Evolutionary conservation across 1,140 invertebrate species (phyloP), one percentile per base, ranked within the genome.

Genomic region (Formica exsecta): DNA sequence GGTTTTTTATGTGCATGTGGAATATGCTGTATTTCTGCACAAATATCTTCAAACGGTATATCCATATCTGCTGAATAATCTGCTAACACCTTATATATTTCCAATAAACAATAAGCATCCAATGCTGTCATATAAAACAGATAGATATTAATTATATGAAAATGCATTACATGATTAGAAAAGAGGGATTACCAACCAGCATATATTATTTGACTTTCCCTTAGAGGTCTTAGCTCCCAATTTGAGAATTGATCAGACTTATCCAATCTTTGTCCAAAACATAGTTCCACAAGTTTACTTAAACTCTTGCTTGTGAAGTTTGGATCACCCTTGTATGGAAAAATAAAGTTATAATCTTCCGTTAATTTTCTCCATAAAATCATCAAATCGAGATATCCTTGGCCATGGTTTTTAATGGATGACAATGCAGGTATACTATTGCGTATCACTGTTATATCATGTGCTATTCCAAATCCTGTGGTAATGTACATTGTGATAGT

Each of bases 241-340:
- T 98, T 97, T 0, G 98, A 98, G 95, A 98, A 98, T 90, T 98
- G 98, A 93, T 98, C 97, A 6, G 96, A 95, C 94, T 98, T 98
- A 93, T 97, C 96, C 1, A 98, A 92, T 36, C 96, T 96, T 76
- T 96, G 93, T 16, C 98, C 98, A 87, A 98, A 95, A 92, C 97
- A 97, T 25, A 96, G 93, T 87, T 97, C 95, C 0, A 98, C 97
- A 61, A 98, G 94, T 90, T 97, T 96, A 92, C 97, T 97, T 19
- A 98, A 92, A 75, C 97, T 96, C 73, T 95, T 94, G 86, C 90
- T 95, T 41, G 73, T 93, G 77, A 93, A 93, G 73, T 73, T 89
- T 19, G 87, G 70, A 85, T 95, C 93, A 87, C 95, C 95, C 90
- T 93, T 88, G 91, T 92, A 95, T 13, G 96, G 96, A 85, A 96